Evolutionary conservation across 2,113 vertebrate species (phyloP), one percentile per base, ranked within the genome.

Genomic region (Brachyistius frenatus): DNA sequence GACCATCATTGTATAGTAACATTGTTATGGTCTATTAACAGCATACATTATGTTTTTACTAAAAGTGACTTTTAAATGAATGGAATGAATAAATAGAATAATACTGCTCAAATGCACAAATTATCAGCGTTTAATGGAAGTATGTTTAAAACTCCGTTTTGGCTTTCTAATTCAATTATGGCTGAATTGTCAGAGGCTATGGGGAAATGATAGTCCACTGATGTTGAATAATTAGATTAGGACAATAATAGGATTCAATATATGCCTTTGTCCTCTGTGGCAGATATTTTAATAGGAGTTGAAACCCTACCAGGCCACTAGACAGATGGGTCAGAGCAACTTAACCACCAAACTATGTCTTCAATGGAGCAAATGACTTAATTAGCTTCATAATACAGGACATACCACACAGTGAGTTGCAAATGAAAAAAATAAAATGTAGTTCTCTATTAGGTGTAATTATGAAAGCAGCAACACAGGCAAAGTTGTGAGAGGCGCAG

Each of bases 181-280:
- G 39, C 39, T 62, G 61, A 54, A 87, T 78, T 75, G 80, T 90
- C 80, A 73, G 60, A 74, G 78, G 79, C 76, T 73, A 72, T 50
- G 57, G 65, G 56, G 63, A 78, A 80, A 80, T 81, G 74, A 84
- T 88, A 76, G 79, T 87, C 91, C 78, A 74, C 76, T 73, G 86
- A 93, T 92, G 91, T 92, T 81, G 82, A 93, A 91, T 91, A 94
- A 94, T 94, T 93, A 92, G 91, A 93, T 94, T 88, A 90, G 86
- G 92, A 94, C 94, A 94, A 93, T 94, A 94, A 95, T 94, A 94
- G 94, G 91, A 92, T 92, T 93, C 87, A 87, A 89, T 93, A 92
- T 89, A 90, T 92, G 89, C 92, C 90, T 92, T 93, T 93, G 86
- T 94, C 89, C 93, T 91, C 88, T 75, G 90, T 90, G 90, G 92